A percentile compares a stretch with the other conserved stretches of the same genome.
Evolutionary conservation across 2,888 invertebrate genomes (phyloP).

Genomic region (Pseudeuparius sepicola): DNA sequence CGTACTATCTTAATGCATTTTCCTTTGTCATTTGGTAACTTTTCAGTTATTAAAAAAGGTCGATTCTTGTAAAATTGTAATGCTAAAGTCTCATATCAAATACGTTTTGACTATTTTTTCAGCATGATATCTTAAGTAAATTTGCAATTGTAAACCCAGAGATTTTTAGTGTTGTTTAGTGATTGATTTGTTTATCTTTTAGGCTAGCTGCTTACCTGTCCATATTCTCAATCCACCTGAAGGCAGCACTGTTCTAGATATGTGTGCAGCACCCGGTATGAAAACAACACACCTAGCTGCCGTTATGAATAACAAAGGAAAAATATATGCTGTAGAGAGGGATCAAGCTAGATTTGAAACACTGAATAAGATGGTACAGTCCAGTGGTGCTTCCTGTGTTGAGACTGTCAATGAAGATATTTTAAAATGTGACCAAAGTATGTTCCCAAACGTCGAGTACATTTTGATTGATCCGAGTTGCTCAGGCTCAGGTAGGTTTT

Average conservation of each 20-base stretch:
- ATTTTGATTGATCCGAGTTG: slow-evolving; percentile 96
- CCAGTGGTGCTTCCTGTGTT: slow-evolving; percentile 54
- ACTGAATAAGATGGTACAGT: slow-evolving; percentile 53
- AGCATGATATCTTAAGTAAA: too few relatives aligned
- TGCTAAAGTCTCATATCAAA: too few relatives aligned
- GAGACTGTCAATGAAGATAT: slow-evolving; percentile 61
- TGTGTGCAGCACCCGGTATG: slow-evolving; percentile 98
- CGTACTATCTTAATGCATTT: too few relatives aligned
- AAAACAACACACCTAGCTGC: slow-evolving; percentile 88
- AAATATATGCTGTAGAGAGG: slow-evolving; percentile 75
- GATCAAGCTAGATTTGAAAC: slow-evolving; percentile 54
- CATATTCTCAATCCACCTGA: slow-evolving; percentile 63
- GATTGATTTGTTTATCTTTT: too few relatives aligned
- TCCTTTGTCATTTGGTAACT: too few relatives aligned
- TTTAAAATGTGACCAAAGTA: slow-evolving; percentile 49
- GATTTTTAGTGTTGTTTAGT: too few relatives aligned
- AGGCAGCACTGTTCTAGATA: slow-evolving; percentile 72
- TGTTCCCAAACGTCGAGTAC: slow-evolving; percentile 66
- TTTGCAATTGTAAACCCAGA: too few relatives aligned
- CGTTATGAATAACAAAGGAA: slow-evolving; percentile 65
- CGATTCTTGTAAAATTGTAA: too few relatives aligned
- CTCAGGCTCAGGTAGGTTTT: slow-evolving; percentile 74
- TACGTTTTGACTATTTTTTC: too few relatives aligned
- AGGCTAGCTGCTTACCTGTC: slow-evolving; percentile 89
- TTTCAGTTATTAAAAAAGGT: too few relatives aligned